phyloP scores from a whole-genome alignment of 1,140 invertebrate species.

The Stenopsyche tienmushanensis region DNA sequence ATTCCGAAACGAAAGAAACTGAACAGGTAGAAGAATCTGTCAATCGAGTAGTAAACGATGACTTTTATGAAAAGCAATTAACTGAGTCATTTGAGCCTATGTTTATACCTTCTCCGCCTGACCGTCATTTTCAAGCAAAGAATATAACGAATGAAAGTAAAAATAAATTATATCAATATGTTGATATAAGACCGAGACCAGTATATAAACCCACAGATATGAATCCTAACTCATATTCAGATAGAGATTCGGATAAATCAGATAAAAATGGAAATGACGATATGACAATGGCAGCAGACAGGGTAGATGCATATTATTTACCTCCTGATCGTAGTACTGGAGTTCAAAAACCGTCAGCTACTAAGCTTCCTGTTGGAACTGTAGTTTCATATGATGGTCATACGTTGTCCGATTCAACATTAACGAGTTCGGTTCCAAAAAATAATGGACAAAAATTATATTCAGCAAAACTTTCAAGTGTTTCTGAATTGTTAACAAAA shows the following conservation, averaged over 20 bases:
- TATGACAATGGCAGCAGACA: slow-evolving; percentile 69
- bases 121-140: slow-evolving; percentile 51
- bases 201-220: slow-evolving; percentile 51
- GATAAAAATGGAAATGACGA: slow-evolving; percentile 52
- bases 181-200: slow-evolving; percentile 53
- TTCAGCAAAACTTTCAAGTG: slow-evolving; percentile 58
- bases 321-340: slow-evolving; percentile 56
- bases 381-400: slow-evolving; percentile 74
- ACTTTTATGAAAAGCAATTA: slow-evolving; percentile 49
- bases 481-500: slow-evolving; percentile 60
- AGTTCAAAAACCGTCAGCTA: slow-evolving; percentile 49
- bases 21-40: slow-evolving; percentile 55
- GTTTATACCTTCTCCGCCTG: slow-evolving; percentile 70
- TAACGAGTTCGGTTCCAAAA: slow-evolving; percentile 60
- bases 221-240: slow-evolving; percentile 46
- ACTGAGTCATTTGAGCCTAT: slow-evolving; percentile 69
- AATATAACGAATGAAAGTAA: slow-evolving; percentile 50
- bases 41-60: slow-evolving; percentile 39
- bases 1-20: slow-evolving; percentile 54
- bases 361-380: slow-evolving; percentile 52
- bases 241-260: slow-evolving; percentile 49
- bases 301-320: slow-evolving; percentile 67
- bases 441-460: slow-evolving; percentile 50
- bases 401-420: slow-evolving; percentile 62
- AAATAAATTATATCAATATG: slow-evolving; percentile 45